These are phyloP conservation scores for Beroe forskalii DNA, from an alignment of 37 sponge, comb jelly and placozoan species.

Conservation along the genomic window DNA sequence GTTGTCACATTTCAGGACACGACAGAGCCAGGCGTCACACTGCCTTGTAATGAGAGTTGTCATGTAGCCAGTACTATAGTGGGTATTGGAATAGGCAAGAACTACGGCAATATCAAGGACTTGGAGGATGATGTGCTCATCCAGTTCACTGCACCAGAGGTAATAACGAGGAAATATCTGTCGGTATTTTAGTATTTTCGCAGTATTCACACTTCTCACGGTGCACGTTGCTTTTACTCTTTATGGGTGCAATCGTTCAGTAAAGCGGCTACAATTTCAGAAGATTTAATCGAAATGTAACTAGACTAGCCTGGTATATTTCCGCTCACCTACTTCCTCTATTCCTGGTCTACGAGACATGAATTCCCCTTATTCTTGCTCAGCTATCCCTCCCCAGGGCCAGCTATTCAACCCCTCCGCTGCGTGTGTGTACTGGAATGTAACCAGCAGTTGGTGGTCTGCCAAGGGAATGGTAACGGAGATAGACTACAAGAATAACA, in stretches of 20 bases:
- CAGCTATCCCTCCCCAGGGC: neutral
- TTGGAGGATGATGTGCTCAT: neutral
- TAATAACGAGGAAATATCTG: no score
- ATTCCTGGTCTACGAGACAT: no score
- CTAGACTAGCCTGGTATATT: no score
- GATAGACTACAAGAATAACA: neutral
- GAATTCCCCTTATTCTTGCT: no score
- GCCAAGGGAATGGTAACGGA: neutral
- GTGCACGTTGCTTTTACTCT: no score
- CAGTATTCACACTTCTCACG: no score
- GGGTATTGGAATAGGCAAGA: conserved; percentile 30
- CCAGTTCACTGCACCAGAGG: conserved; percentile 10
- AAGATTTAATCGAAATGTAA: no score
- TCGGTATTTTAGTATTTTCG: no score
- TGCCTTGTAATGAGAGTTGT: conserved; percentile 17
- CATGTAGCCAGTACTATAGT: neutral
- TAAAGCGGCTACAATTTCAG: no score
- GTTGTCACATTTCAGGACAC: no score
- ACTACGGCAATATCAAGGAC: neutral
- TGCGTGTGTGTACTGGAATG: conserved; percentile 41
- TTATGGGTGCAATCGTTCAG: no score
- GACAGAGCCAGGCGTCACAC: neutral
- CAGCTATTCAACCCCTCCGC: neutral
- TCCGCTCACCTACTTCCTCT: no score
- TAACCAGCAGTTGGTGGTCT: neutral